These are phyloP conservation scores for Epistrophe grossulariae DNA, from an alignment of 2,888 invertebrate species.

Conservation along the genomic window DNA sequence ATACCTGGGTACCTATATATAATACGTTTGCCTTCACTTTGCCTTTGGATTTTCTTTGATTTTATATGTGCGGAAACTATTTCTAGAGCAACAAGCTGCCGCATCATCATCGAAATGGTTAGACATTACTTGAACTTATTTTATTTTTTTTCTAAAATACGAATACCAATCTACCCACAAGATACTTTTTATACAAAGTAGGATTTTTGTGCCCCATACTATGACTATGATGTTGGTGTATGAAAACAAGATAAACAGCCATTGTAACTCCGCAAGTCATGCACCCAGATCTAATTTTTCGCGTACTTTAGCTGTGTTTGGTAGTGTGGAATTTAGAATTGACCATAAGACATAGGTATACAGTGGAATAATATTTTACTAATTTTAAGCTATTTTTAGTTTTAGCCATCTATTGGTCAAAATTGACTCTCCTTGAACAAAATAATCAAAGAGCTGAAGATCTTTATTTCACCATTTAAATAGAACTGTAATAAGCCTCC, in stretches of 20 bases:
- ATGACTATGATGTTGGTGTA: conserved; percentile 52
- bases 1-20: background rate
- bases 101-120: conserved; percentile 10
- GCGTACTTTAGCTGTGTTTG: conserved; percentile 55
- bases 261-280: conserved; percentile 50
- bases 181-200: conserved; percentile 7
- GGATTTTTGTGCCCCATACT: conserved; percentile 33
- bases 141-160: conserved; percentile 12
- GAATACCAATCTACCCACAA: conserved; percentile 28
- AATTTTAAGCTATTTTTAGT: too few species aligned
- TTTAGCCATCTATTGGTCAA: too few species aligned
- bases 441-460: too few species aligned
- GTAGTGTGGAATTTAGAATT: conserved; percentile 37
- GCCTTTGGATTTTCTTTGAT: conserved; percentile 9
- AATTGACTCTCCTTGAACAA: too few species aligned
- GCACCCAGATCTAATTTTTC: conserved; percentile 74
- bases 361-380: background rate
- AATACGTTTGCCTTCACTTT: background rate
- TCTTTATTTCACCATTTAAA: too few species aligned
- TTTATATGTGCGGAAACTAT: conserved; percentile 13
- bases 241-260: conserved; percentile 48
- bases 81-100: conserved; percentile 37
- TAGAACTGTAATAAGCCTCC: too few species aligned
- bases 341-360: background rate
- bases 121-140: conserved; percentile 52